Evolutionary conservation across 2,888 invertebrate genomes (phyloP), one percentile per base, ranked within the genome.

Genomic region (Conistra vaccinii): DNA sequence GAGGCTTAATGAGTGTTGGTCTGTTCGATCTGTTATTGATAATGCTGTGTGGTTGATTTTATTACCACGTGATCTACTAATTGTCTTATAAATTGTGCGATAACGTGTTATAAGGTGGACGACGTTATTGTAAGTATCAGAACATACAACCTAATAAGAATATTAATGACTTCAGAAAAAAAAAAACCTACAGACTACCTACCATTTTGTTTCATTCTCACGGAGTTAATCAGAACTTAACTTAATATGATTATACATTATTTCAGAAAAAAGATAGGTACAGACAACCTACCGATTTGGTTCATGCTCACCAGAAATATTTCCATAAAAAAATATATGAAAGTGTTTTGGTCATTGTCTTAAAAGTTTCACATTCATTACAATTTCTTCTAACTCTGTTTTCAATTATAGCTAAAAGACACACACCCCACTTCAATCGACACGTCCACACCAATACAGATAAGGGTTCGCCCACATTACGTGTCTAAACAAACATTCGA

Each of bases 401-500:
- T 74, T 75, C 7, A 66, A 67, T 76, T 68, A 45, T 14, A 76
- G 26, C 23, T 29, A n/a, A 3, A 69, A 75, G 14, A 53, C 53
- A 42, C n/a, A 26, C 5, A 60, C 26, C n/a, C 14, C 12, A 20
- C 23, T 53, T 26, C 39, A 67, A 63, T 74, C 39, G 42, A 65
- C 63, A 60, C 29, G 26, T 70, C 35, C 55, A 60, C 55, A 73
- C 32, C 73, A 42, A 82, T 75, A 78, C 9, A 76, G 29, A 69
- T 76, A 71, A 69, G 58, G 51, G 61, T 57, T 79, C 53, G 80
- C 78, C 79, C 82, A 84, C 84, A 91, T 91, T 86, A 89, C 86
- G 78, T 75, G 77, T 89, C 83, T 81, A 90, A 88, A 89, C 88
- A 90, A 90, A 89, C 88, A 89, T 89, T 91, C 88, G 82, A 91